Evolutionary conservation across 2,797 vertebrate genomes (phyloP), one percentile per base, ranked within the genome.

Genomic region (Lagorchestes hirsutus): DNA sequence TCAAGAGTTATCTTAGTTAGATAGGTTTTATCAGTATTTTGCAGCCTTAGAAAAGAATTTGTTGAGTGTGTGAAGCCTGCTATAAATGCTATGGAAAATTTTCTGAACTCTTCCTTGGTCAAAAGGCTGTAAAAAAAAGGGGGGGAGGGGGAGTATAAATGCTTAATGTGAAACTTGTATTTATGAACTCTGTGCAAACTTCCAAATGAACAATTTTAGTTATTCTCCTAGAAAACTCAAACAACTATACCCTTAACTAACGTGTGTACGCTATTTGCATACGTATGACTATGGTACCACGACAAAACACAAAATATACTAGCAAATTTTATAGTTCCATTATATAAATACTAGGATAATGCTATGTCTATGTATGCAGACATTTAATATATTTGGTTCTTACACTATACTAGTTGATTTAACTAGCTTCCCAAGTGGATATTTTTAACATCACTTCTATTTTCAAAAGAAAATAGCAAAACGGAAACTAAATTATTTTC

Each of bases 61-160:
- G 98, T 99, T 99, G 99, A 99, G 98, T 98, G 97, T 97, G 97
- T 96, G 97, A 98, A 98, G 97, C 97, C 98, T 98, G 97, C 93
- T 98, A 97, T 98, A 98, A 94, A 99, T 96, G 93, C 97, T 98
- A 98, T 98, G 97, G 97, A 99, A 98, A 98, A 98, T 98, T 98
- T 98, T 99, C 95, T 98, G 98, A 98, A 98, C 97, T 98, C 98
- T 98, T 98, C 98, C 97, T 98, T 98, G 98, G 98, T 97, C 94
- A 98, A 99, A 98, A 97, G 97, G 98, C 98, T 99, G 98, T 96
- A 99, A 98, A 98, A 98, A 94, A 98, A 98, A 98, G 98, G 98
- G 13, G 28, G 28, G 8, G 14, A 98, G 90, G 87, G 97, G 82
- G 98, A 97, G 97, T 93, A 56, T 97, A 97, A 87, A 50, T 96